Evolutionary conservation across 2,797 vertebrate genomes (phyloP), one percentile per base, ranked within the genome.

Genomic region (Hoplostethus atlanticus): DNA sequence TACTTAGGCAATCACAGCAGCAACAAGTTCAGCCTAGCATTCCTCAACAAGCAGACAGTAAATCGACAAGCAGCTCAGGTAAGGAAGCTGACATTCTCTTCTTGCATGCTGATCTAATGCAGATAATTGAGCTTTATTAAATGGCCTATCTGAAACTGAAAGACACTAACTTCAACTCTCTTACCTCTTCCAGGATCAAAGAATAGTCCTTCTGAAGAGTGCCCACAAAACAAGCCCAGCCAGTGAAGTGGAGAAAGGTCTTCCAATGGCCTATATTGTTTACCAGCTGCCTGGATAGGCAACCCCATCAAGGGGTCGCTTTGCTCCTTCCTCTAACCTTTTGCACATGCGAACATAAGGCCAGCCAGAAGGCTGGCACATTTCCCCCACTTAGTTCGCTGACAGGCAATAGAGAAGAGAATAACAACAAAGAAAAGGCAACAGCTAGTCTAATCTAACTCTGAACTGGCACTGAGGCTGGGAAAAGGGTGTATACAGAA

Each of bases 291-390:
- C 88, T 90, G 84, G 84, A 91, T 76, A 84, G 80, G 85, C 79
- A 73, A 81, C 85, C 82, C 84, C 72, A 4, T 56, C 75, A 62
- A 68, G 88, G 88, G 89, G 63, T 85, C 65, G 89, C 92, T 90
- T 92, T 78, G 82, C 90, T 89, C 90, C 88, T 87, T 92, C 84
- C 84, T 93, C 85, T 88, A 89, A 90, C 83, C 84, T 90, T 89
- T 90, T 89, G 87, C 90, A 90, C 81, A 89, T 85, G 88, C 84
- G 87, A 91, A 92, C 86, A 72, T 54, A 82, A 85, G 84, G 86
- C 85, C 85, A 72, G 91, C 83, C 92, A 87, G 83, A 81, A 72
- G 81, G 80, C 81, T 85, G 82, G 88, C 80, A 62, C 36, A 52
- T 87, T 84, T 87, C 79, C 83, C 84, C 73, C 68, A 76, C 77